Conservation (phyloP, 2,888 invertebrate species). For the Volucella inanis region DNA sequence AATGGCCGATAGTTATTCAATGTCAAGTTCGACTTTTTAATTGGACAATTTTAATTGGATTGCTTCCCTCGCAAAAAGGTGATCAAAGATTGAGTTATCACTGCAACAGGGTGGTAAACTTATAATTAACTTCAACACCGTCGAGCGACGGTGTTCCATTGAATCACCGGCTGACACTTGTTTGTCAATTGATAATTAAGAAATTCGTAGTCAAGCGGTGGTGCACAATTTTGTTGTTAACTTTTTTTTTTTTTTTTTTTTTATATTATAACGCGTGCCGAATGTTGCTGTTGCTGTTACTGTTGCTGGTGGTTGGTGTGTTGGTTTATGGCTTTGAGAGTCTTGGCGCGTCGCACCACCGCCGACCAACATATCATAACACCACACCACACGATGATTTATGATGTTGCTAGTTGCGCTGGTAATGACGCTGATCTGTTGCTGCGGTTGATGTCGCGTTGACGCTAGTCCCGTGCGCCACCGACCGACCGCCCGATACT, state of each 20-base stretch:
- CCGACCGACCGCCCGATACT: no score
- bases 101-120: constrained; percentile 32
- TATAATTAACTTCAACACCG: constrained; percentile 53
- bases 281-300: constrained; percentile 35
- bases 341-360: constrained; percentile 61
- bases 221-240: constrained; percentile 55
- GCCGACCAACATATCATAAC: constrained; percentile 1
- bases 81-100: constrained; percentile 67
- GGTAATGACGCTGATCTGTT: constrained; percentile 73
- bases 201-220: constrained; percentile 72
- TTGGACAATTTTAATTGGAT: constrained; percentile 8
- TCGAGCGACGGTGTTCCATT: constrained; percentile 9
- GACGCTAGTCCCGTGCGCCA: constrained; percentile 16
- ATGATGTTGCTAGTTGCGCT: constrained; percentile 72
- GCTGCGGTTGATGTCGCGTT: constrained; percentile 61
- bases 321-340: constrained; percentile 45
- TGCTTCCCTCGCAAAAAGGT: constrained; percentile 28
- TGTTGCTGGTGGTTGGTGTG: constrained; percentile 18
- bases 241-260: no score
- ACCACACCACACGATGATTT: constrained; percentile 60
- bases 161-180: constrained; percentile 56
- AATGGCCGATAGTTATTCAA: constrained; percentile 33
- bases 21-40: constrained; percentile 64
- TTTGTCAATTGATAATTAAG: constrained; percentile 73
- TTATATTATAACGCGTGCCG: constrained; percentile 65